Percentiles rank a stretch among this genome's conserved stretches.
Conservation (phyloP, 2,797 vertebrate species). For the Botia almorhae region DNA sequence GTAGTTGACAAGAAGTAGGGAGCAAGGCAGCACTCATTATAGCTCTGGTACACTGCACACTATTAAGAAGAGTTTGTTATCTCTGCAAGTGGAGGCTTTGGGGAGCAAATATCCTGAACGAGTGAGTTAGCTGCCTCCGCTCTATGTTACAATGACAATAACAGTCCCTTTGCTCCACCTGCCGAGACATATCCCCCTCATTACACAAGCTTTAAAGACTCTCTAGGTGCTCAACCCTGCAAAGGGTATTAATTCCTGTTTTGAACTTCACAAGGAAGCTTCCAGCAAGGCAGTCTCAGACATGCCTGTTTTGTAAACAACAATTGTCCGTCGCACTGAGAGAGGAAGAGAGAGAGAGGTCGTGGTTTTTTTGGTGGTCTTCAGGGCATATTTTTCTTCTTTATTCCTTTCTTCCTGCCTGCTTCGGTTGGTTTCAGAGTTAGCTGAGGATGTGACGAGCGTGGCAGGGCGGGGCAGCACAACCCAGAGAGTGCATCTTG, state of each 20-base stretch:
- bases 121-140: slow-evolving; percentile 49
- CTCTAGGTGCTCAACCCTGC: slow-evolving; percentile 53
- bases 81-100: slow-evolving; percentile 46
- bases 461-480: slow-evolving; percentile 17
- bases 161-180: slow-evolving; percentile 59
- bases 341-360: slow-evolving; percentile 25
- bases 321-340: slow-evolving; percentile 37
- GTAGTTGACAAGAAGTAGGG: slow-evolving; percentile 51
- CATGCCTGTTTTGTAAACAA: slow-evolving; percentile 58
- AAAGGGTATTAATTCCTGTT: slow-evolving; percentile 53
- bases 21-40: slow-evolving; percentile 55
- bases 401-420: slow-evolving; percentile 3
- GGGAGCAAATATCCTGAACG: slow-evolving; percentile 50
- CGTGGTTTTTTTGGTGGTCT: slow-evolving; percentile 26
- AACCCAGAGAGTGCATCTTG: slow-evolving; percentile 45
- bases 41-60: slow-evolving; percentile 49
- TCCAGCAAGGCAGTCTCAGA: slow-evolving; percentile 30
- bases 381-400: slow-evolving; percentile 32
- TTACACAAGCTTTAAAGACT: slow-evolving; percentile 62
- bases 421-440: slow-evolving; percentile 33
- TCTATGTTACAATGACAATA: slow-evolving; percentile 63
- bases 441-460: slow-evolving; percentile 33
- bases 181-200: slow-evolving; percentile 61
- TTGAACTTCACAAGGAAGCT: slow-evolving; percentile 47
- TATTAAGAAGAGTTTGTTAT: slow-evolving; percentile 60